phyloP scores from a whole-genome alignment of 37 sponge, comb jelly and placozoan genomes.

The Spongilla lacustris region DNA sequence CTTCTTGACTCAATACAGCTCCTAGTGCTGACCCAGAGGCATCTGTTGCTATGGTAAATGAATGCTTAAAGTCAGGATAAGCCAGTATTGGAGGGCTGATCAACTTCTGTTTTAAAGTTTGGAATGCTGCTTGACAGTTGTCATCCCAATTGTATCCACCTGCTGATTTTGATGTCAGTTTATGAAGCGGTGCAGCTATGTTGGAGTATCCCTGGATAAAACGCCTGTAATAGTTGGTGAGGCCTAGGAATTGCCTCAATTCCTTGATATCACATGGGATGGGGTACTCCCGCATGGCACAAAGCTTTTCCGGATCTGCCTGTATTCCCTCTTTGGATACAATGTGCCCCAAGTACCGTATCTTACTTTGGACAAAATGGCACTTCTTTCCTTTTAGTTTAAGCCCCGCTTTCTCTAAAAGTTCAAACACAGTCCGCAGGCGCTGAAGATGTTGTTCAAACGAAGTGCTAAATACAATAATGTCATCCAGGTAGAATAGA shows the following conservation, averaged over 20 bases:
- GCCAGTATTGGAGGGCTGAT: slow-evolving; percentile 12
- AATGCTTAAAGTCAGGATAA: slow-evolving; percentile 14
- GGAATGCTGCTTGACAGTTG: slow-evolving; percentile 24
- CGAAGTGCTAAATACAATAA: neutral
- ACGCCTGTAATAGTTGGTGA: slow-evolving; percentile 23
- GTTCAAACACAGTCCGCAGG: neutral
- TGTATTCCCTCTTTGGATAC: slow-evolving; percentile 21
- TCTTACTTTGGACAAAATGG: slow-evolving; percentile 9
- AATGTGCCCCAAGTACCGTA: slow-evolving; percentile 42
- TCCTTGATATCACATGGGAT: slow-evolving; percentile 14
- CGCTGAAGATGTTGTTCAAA: slow-evolving; percentile 10
- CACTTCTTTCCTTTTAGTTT: slow-evolving; percentile 20
- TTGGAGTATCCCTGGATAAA: slow-evolving; percentile 24
- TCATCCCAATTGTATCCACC: neutral
- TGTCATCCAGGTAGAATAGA: slow-evolving; percentile 30
- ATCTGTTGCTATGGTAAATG: slow-evolving; percentile 19
- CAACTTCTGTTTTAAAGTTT: slow-evolving; percentile 17
- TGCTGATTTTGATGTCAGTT: slow-evolving; percentile 15
- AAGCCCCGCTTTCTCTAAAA: slow-evolving; percentile 4
- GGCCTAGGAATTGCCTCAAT: slow-evolving; percentile 38
- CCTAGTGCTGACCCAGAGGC: slow-evolving; percentile 30
- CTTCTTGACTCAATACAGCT: slow-evolving; percentile 35
- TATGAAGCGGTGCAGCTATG: slow-evolving; percentile 33
- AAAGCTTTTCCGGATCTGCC: slow-evolving; percentile 19
- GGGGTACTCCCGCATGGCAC: slow-evolving; percentile 33